These are phyloP conservation scores for Sabellastarte sp. DNA, from an alignment of 2,888 invertebrate genomes.

Conservation along the genomic window DNA sequence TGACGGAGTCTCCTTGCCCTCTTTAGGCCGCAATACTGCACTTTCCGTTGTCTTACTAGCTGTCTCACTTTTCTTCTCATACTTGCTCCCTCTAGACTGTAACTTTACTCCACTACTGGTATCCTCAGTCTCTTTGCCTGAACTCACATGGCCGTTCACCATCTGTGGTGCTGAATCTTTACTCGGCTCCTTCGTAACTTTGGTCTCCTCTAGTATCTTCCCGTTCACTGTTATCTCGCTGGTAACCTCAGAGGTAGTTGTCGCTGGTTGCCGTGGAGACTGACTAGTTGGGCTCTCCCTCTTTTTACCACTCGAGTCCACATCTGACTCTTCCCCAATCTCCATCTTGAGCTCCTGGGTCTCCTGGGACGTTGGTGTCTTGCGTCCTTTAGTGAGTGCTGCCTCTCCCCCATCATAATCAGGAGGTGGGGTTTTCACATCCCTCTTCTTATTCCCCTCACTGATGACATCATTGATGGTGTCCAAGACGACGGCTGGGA, in stretches of 20 bases:
- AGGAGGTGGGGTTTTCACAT: background rate
- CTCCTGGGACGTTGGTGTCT: slow-evolving; percentile 16
- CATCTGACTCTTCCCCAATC: slow-evolving; percentile 20
- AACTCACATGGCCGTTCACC: no score
- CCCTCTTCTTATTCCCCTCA: slow-evolving; percentile 23
- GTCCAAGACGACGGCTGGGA: slow-evolving; percentile 53
- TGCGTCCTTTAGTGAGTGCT: background rate
- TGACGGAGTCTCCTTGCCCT: no score
- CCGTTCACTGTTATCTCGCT: no score
- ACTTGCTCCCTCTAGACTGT: background rate
- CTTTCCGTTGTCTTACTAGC: no score
- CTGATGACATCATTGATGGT: slow-evolving; percentile 47
- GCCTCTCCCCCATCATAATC: slow-evolving; percentile 1
- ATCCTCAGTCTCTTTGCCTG: no score
- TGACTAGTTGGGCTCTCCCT: slow-evolving; percentile 2
- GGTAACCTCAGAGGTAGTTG: no score
- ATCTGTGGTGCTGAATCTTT: no score
- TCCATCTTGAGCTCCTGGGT: slow-evolving; percentile 40
- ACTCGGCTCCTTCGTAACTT: no score
- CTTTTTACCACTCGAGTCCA: slow-evolving; percentile 3
- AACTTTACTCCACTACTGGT: no score
- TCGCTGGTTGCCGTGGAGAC: background rate
- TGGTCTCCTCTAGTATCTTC: no score
- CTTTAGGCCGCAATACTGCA: no score
- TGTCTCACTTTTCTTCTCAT: slow-evolving; percentile 1